Evolutionary conservation across 1,140 invertebrate species (phyloP).

Genomic region (Kradibia gibbosae): DNA sequence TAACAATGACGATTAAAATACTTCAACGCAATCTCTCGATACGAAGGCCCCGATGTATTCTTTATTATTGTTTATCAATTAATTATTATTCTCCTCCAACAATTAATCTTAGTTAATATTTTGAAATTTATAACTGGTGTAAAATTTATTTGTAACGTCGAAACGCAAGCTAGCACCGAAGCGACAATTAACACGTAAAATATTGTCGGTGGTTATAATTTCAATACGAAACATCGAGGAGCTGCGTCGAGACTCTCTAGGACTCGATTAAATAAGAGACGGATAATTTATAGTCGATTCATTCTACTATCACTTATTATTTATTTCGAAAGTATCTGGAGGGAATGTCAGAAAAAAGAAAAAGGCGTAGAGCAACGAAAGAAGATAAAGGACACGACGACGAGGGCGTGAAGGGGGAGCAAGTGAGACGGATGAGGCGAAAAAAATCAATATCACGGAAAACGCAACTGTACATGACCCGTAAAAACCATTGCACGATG

Average conservation of each 20-base stretch:
- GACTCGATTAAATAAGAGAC: conserved; percentile 2
- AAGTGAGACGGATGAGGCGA: background rate
- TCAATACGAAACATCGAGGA: background rate
- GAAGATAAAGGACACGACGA: background rate
- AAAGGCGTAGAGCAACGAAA: background rate
- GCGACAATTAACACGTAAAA: background rate
- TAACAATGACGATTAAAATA: background rate
- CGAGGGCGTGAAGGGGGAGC: too few species aligned
- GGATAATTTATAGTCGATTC: background rate
- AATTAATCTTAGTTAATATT: background rate
- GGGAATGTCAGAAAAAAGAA: too few species aligned
- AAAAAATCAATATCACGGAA: conserved; percentile 47
- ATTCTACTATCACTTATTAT: background rate
- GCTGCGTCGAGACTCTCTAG: too few species aligned
- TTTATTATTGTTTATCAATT: background rate
- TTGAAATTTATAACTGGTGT: background rate
- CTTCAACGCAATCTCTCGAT: background rate
- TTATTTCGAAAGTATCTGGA: conserved; percentile 26
- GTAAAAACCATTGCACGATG: conserved; percentile 32
- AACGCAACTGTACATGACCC: conserved; percentile 36
- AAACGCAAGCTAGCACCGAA: background rate
- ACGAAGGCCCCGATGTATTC: background rate
- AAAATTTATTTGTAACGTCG: background rate
- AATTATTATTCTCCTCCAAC: background rate
- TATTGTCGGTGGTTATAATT: background rate